Evolutionary conservation across 2,888 invertebrate genomes (phyloP).

Genomic region (Lasioglossum figueresi): DNA sequence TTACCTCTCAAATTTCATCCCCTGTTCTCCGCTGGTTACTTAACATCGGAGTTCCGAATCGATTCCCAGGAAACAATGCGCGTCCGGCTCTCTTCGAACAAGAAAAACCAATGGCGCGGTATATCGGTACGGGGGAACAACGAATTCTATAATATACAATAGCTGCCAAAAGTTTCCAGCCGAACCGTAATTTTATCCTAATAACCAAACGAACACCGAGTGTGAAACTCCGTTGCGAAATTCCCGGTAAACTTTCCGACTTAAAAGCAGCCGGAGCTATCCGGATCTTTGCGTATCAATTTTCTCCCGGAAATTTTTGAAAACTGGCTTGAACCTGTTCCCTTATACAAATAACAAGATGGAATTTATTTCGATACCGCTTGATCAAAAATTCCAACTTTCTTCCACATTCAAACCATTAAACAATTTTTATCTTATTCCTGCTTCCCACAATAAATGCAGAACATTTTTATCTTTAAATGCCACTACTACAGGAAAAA

Average conservation of each 20-base stretch:
- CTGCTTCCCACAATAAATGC: no score
- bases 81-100: constrained; percentile 25
- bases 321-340: neutral
- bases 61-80: constrained; percentile 45
- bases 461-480: no score
- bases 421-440: no score
- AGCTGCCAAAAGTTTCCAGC: constrained; percentile 2
- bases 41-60: constrained; percentile 40
- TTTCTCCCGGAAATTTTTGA: neutral
- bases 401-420: no score
- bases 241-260: neutral
- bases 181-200: neutral
- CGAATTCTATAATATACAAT: constrained; percentile 29
- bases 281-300: neutral
- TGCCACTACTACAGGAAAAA: no score
- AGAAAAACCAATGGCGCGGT: constrained; percentile 9
- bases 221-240: neutral
- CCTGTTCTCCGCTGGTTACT: constrained; percentile 12
- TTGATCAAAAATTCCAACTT: no score
- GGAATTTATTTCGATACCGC: neutral
- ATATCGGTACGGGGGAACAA: neutral
- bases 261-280: neutral
- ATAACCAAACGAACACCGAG: neutral
- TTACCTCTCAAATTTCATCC: constrained; percentile 35
- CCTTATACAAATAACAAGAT: neutral